These are phyloP conservation scores for Tachina lurida DNA, from an alignment of 2,888 invertebrate genomes.

Conservation along the genomic window DNA sequence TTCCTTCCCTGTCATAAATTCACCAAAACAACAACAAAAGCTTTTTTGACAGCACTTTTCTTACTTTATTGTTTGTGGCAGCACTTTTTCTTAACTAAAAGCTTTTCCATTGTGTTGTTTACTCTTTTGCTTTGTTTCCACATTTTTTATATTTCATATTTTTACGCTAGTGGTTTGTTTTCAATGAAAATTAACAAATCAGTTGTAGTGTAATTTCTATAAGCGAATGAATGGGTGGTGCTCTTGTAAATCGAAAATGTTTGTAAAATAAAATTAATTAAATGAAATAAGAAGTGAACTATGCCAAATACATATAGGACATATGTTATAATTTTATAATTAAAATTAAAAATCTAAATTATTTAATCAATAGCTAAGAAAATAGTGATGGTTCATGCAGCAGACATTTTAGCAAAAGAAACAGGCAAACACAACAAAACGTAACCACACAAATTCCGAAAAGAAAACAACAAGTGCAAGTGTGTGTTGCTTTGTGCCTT, in stretches of 20 bases:
- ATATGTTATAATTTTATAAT: background rate
- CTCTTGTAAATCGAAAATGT: background rate
- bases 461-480: slow-evolving; percentile 20
- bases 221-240: background rate
- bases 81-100: background rate
- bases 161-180: slow-evolving; percentile 13
- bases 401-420: background rate
- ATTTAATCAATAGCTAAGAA: background rate
- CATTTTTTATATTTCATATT: slow-evolving; percentile 1
- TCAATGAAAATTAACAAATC: slow-evolving; percentile 32
- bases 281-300: slow-evolving; percentile 1
- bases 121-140: slow-evolving; percentile 15
- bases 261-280: background rate
- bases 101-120: slow-evolving; percentile 14
- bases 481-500: background rate
- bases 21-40: background rate
- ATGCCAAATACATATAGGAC: background rate
- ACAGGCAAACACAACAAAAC: slow-evolving; percentile 18
- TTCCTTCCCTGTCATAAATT: too few relatives aligned
- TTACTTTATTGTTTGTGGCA: background rate
- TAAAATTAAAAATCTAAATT: background rate
- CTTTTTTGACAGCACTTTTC: background rate
- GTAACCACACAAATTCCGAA: slow-evolving; percentile 11
- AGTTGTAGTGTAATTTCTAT: slow-evolving; percentile 33
- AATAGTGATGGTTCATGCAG: background rate